Base-by-base conservation (phyloP, 2,888 invertebrate genomes). In the Caenorhabditis uteleia region DNA sequence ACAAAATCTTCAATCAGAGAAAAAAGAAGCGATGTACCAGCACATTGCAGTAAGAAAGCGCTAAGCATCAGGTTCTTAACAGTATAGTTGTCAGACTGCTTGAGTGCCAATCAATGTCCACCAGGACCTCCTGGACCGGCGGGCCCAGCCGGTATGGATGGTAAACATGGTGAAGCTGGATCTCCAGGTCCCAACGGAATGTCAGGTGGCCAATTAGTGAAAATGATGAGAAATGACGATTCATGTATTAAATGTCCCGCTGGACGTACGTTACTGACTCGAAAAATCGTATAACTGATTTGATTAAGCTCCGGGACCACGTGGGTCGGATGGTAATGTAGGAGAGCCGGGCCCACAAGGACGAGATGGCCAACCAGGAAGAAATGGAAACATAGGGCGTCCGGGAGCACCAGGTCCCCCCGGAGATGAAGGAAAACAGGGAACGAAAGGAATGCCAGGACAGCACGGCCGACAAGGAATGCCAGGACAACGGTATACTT, bases 61-160 rank as follows among this genome's bases (percentile, higher is more conserved):
- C 26, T 8, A 2, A 16, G 8, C 25, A 18, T 18, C 16, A 5
- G 10, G 5, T 1, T 14, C 4, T 23, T n/a, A 43, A 21, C 1
- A 4, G 38, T 34, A 21, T 18, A 34, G n/a, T 14, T 42, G 33
- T 29, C 57, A 64, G 62, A 66, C 31, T 59, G 66, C 16, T 40
- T 68, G 5, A 50, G 56, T 23, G 57, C 66, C 21, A 56, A 56
- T 42, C 48, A 48, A 36, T 74, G 74, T 36, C 71, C 71, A n/a
- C 70, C 71, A 3, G 74, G 74, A 10, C 74, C 70, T 7, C 70
- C 68, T 14, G 74, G 74, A 31, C 65, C 67, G 10, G 61, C 62
- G 18, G 74, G 74, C 29, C 64, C 51, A 26, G 74, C 67, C 33
- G 74, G 74, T 39, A 51, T 60, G 38, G 69, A 70, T 25, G 74